A percentile compares a stretch with the other conserved stretches of the same genome.
Evolutionary conservation across 2,113 vertebrate genomes (phyloP).

Genomic region (Trogon melanurus): DNA sequence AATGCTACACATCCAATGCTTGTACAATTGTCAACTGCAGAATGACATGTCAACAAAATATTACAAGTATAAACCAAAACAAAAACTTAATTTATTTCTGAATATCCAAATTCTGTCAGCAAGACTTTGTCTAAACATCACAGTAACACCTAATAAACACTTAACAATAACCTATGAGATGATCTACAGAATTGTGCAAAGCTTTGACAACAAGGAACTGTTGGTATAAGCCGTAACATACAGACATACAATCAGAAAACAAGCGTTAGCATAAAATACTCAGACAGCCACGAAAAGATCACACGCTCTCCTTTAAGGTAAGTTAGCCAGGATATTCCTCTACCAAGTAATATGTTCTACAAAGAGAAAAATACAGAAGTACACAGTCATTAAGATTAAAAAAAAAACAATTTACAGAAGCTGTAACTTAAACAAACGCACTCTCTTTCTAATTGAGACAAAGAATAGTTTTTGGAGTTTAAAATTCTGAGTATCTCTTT

Average conservation of each 20-base stretch:
- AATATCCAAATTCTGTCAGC: not conserved
- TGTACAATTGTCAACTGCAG: not conserved
- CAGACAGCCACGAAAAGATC: not conserved
- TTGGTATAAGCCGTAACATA: not conserved
- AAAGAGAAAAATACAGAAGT: not conserved
- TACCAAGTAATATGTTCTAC: not conserved
- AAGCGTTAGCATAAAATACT: not conserved
- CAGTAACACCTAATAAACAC: not conserved
- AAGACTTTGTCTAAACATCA: not conserved
- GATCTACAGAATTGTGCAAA: not conserved
- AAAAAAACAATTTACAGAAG: not conserved
- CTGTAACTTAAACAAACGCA: not conserved
- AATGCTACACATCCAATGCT: not conserved
- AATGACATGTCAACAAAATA: not conserved
- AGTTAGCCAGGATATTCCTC: not conserved
- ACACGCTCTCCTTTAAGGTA: not conserved
- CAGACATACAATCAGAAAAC: not conserved
- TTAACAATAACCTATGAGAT: accelerated
- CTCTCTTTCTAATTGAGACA: not conserved
- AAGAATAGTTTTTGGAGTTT: not conserved
- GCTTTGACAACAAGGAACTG: not conserved
- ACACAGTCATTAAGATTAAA: too few relatives aligned
- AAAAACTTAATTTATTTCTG: not conserved
- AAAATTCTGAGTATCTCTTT: not conserved
- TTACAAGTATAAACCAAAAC: not conserved